A percentile compares a stretch with the other conserved stretches of the same genome.
Evolutionary conservation across 2,888 invertebrate species (phyloP).

Genomic region (Leptinotarsa tumamoca): DNA sequence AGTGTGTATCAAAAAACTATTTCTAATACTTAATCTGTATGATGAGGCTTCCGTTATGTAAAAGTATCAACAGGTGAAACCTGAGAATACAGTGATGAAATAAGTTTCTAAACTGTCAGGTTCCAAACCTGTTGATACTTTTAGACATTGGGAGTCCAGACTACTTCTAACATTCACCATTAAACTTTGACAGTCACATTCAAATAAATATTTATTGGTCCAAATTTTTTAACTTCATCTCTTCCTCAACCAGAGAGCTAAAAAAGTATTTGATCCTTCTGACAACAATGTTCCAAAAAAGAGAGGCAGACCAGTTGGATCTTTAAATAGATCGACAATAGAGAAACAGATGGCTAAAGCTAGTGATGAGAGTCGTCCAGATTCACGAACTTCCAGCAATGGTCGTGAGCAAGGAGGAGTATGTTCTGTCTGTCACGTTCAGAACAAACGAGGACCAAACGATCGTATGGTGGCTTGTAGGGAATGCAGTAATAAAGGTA

Average conservation of each 20-base stretch:
- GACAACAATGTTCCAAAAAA: constrained; percentile 83
- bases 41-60: too few relatives aligned
- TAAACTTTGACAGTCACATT: too few relatives aligned
- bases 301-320: constrained; percentile 76
- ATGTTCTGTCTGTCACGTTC: constrained; percentile 73
- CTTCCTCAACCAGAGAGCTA: constrained; percentile 74
- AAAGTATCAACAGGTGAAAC: too few relatives aligned
- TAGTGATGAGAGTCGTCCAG: constrained; percentile 58
- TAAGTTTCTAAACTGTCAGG: too few relatives aligned
- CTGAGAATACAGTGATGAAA: too few relatives aligned
- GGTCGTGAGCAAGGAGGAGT: constrained; percentile 70
- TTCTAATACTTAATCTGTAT: too few relatives aligned
- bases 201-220: too few relatives aligned
- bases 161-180: too few relatives aligned
- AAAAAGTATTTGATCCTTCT: constrained; percentile 88
- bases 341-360: constrained; percentile 66
- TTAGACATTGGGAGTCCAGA: too few relatives aligned
- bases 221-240: background rate
- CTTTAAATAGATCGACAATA: constrained; percentile 72
- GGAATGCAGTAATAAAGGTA: constrained; percentile 80
- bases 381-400: constrained; percentile 62
- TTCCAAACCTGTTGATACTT: too few relatives aligned
- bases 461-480: constrained; percentile 77
- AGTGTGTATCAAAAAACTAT: too few relatives aligned
- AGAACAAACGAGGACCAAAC: constrained; percentile 71